These are phyloP conservation scores for Metalampra italica DNA, from an alignment of 2,888 invertebrate species.

Conservation along the genomic window DNA sequence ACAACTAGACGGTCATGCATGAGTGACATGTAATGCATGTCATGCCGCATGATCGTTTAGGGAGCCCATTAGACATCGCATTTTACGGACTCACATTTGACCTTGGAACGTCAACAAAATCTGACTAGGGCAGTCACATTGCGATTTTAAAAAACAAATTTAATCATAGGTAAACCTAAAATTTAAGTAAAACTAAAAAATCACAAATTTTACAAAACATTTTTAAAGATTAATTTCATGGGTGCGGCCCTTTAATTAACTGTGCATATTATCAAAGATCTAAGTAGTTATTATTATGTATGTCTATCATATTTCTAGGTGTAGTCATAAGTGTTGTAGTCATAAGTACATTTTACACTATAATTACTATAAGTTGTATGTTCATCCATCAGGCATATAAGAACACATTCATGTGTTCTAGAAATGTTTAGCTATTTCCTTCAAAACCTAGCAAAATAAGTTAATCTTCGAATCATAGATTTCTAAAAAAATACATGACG, in stretches of 20 bases:
- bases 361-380: neutral
- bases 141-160: constrained; percentile 20
- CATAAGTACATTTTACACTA: constrained; percentile 12
- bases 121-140: constrained; percentile 58
- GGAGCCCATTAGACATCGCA: too few relatives aligned
- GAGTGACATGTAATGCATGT: too few relatives aligned
- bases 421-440: too few relatives aligned
- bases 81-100: too few relatives aligned
- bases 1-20: too few relatives aligned
- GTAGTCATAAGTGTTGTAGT: constrained; percentile 3
- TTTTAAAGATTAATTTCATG: constrained; percentile 13
- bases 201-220: neutral
- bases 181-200: constrained; percentile 1
- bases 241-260: constrained; percentile 22
- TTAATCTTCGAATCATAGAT: too few relatives aligned
- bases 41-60: too few relatives aligned
- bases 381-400: too few relatives aligned
- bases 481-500: too few relatives aligned
- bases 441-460: too few relatives aligned
- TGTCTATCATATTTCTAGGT: constrained; percentile 1
- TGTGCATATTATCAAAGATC: constrained; percentile 15
- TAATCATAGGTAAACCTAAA: constrained; percentile 6
- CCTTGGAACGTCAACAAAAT: constrained; percentile 32
- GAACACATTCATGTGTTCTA: too few relatives aligned
- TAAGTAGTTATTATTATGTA: neutral